Evolutionary conservation across 2,797 vertebrate genomes (phyloP).

Genomic region (Muraenolepis orangiensis): DNA sequence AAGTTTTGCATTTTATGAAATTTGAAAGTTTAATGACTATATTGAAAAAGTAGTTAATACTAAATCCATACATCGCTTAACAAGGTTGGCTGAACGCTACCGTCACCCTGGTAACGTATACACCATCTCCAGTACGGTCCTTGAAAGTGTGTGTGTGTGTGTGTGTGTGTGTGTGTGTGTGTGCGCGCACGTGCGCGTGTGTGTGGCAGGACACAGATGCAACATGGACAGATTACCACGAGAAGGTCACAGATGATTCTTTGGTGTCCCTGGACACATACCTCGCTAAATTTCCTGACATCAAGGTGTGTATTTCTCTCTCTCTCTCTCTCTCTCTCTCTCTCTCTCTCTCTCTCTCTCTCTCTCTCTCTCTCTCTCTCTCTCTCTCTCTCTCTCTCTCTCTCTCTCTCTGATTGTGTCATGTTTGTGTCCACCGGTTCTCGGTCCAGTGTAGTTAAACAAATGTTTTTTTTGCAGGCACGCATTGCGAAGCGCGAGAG

Average conservation of each 20-base stretch:
- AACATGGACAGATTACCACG: slow-evolving; percentile 90
- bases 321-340: not conserved
- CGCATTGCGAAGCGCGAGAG: slow-evolving; percentile 93
- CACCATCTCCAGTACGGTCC: too few relatives aligned
- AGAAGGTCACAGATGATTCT: slow-evolving; percentile 87
- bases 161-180: not conserved
- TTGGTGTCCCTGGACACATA: slow-evolving; percentile 86
- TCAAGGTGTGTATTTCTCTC: slow-evolving; percentile 77
- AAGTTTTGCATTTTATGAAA: too few relatives aligned
- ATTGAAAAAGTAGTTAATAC: too few relatives aligned
- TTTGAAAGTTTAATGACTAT: too few relatives aligned
- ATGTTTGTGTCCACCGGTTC: not conserved
- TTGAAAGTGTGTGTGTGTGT: slow-evolving; percentile 5
- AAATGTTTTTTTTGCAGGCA: slow-evolving; percentile 65
- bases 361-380: not conserved
- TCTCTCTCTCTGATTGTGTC: not conserved
- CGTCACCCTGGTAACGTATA: too few relatives aligned
- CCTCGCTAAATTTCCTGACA: slow-evolving; percentile 90
- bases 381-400: slow-evolving; percentile 1
- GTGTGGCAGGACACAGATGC: too few relatives aligned
- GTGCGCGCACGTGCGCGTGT: not conserved
- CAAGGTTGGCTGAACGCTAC: too few relatives aligned
- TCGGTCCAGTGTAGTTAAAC: not conserved
- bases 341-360: not conserved
- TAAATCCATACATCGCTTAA: too few relatives aligned